Conservation (phyloP, 2,113 vertebrate species). For the Brachypteracias leptosomus region DNA sequence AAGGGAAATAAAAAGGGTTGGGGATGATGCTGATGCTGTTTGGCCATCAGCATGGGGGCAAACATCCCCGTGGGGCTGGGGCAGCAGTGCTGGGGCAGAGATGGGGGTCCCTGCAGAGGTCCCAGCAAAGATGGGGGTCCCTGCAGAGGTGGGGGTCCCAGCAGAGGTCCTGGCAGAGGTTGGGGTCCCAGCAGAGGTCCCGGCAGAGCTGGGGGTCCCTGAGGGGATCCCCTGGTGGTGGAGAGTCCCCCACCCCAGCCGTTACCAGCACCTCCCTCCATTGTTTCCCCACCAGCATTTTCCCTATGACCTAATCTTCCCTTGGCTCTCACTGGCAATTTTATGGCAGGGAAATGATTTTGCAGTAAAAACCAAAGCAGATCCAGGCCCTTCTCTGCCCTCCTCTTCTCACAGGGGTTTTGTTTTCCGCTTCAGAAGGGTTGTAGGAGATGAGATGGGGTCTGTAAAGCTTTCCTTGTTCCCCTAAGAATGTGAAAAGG, state of each 20-base stretch:
- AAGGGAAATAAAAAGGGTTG: background rate
- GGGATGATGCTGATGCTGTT: background rate
- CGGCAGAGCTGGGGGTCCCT: background rate
- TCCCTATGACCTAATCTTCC: slow-evolving; percentile 12
- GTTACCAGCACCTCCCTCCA: slow-evolving; percentile 47
- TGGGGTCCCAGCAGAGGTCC: no score
- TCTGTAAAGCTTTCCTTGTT: background rate
- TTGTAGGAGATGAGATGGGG: background rate
- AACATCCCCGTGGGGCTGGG: no score
- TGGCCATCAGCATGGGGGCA: accelerated
- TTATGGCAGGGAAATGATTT: slow-evolving; percentile 25
- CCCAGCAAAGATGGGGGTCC: background rate
- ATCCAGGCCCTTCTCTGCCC: background rate
- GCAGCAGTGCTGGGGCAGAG: background rate
- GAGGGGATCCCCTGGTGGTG: accelerated
- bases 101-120: background rate
- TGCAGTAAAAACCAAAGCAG: background rate
- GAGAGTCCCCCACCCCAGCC: background rate
- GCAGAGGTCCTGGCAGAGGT: background rate
- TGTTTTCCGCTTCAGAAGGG: background rate
- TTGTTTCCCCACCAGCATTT: background rate
- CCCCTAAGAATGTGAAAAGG: background rate
- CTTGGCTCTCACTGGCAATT: background rate
- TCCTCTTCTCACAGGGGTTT: background rate
- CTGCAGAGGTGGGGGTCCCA: background rate